Base-by-base conservation (phyloP, 1,140 invertebrate genomes). In the Lasaia peninsularis region DNA sequence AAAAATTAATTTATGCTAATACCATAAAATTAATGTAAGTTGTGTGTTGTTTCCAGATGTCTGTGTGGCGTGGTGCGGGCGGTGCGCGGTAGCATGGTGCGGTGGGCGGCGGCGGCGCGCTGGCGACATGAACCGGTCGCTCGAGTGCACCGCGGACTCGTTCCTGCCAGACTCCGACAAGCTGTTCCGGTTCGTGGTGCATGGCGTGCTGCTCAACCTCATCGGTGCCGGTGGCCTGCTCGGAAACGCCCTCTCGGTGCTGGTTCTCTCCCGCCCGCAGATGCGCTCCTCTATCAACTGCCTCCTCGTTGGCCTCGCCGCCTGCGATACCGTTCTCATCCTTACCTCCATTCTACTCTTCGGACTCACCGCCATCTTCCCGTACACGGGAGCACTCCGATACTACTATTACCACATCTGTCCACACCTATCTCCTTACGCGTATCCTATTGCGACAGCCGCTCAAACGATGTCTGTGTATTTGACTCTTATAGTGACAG, bases 281-380 rank as follows among this genome's bases (percentile, higher is more conserved):
- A 98, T 98, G 97, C 93, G 94, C 67, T 97, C 96, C 7, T 97
- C 96, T 65, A 97, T 98, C 66, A 98, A 98, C 89, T 97, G 97
- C 75, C 92, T 98, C 58, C 92, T 98, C 3, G 96, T 96, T 35
- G 96, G 96, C 1, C 91, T 98, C 31, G 97, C 98, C 0, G 92
- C 95, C 70, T 97, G 96, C 88, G 97, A 98, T 90, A 96, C 95
- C 0, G 91, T 97, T 50, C 92, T 98, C 53, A 95, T 98, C 49
- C 90, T 97, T 49, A 95, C 95, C 9, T 95, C 96, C 20, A 92
- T 98, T 48, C 91, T 98, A 66, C 92, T 98, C 10, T 97, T 98
- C 79, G 96, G 96, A 1, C 89, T 98, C 57, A 93, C 94, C 3
- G 94, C 95, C 5, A 92, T 99, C 32, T 95, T 95, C 79, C 92